Evolutionary conservation across 2,113 vertebrate genomes (phyloP), one percentile per base, ranked within the genome.

Genomic region (Ammodytes dubius): DNA sequence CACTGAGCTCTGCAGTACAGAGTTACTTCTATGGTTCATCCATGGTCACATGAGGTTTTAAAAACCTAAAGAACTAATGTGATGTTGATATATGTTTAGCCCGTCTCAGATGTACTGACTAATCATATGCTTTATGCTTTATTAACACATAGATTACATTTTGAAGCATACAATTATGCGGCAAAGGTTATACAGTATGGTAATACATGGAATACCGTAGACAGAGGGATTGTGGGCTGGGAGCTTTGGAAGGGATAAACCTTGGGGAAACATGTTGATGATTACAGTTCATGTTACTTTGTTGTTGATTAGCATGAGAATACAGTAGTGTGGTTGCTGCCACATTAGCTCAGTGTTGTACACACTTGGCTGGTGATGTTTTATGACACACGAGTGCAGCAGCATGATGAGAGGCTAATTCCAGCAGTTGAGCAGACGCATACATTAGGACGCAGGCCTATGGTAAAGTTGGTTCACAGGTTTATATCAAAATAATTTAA

Each of bases 341-440:
- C 69, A 88, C 49, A 8, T 85, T 63, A 11, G 59, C 67, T 81
- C 45, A 58, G 14, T 53, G 53, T 50, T 4, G n/a, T 61, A 8
- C 73, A 67, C 59, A 87, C 57, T 80, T 74, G 76, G 76, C 83
- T 80, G 50, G n/a, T 61, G 66, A 87, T 74, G 70, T 19, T 64
- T 42, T 67, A 66, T 77, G 85, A 70, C 89, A 79, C 59, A 58
- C 40, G 17, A 61, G 77, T 45, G 67, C 66, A 47, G 73, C 64
- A 77, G 58, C 49, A 42, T 9, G 43, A 65, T 69, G 46, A 71
- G 63, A 64, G 59, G 64, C 75, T 79, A 69, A 88, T 78, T 89
- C 74, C 53, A 78, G 63, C 15, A 40, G 42, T 40, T 40, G 63
- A 60, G 57, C 69, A 76, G 54, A 69, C 49, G 35, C 78, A 69